Evolutionary conservation across 2,797 vertebrate species (phyloP).

Genomic region (Chelon labrosus): DNA sequence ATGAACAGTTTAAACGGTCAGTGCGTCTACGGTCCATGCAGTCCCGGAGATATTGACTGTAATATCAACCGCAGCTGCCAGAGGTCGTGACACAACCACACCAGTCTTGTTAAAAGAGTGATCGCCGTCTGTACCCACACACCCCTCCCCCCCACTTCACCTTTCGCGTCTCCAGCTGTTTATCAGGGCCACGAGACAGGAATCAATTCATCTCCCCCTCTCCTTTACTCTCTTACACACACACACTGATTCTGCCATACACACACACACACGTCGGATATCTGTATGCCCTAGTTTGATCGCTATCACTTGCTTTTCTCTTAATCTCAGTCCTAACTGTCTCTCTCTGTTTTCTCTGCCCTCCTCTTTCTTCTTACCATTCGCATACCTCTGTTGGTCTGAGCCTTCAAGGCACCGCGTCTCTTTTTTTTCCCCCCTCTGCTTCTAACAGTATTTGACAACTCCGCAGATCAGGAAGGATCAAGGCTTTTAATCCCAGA

Average conservation of each 20-base stretch:
- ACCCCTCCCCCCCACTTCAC: conserved; percentile 51
- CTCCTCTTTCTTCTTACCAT: conserved; percentile 17
- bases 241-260: conserved; percentile 31
- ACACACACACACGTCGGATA: conserved; percentile 31
- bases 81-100: conserved; percentile 59
- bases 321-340: conserved; percentile 26
- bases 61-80: conserved; percentile 49
- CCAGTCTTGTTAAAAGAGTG: conserved; percentile 68
- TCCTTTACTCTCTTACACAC: neutral
- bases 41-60: conserved; percentile 32
- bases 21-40: neutral
- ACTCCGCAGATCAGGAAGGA: conserved; percentile 69
- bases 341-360: conserved; percentile 20
- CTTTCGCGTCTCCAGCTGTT: conserved; percentile 70
- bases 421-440: conserved; percentile 23
- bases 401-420: conserved; percentile 43
- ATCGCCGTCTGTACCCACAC: conserved; percentile 59
- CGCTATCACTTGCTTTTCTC: conserved; percentile 31
- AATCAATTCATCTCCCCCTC: conserved; percentile 63
- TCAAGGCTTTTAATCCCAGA: conserved; percentile 78
- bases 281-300: conserved; percentile 10
- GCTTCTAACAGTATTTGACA: conserved; percentile 67
- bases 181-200: conserved; percentile 59
- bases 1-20: conserved; percentile 12
- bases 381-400: conserved; percentile 29